Base-by-base conservation (phyloP, 2,113 vertebrate genomes). In the Platysternon megacephalum region DNA sequence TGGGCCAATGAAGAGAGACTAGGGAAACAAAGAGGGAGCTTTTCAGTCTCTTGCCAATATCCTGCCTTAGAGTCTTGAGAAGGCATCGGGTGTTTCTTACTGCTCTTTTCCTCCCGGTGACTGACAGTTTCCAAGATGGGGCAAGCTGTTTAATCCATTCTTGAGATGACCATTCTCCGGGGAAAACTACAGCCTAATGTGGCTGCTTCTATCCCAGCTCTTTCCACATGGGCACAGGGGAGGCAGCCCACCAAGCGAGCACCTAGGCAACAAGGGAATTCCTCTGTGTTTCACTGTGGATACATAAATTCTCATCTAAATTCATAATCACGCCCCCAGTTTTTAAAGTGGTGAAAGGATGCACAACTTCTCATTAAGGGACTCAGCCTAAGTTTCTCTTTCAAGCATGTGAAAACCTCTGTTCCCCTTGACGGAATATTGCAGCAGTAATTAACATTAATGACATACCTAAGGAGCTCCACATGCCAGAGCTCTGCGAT, bases 281-380 rank as follows among this genome's bases (percentile, higher is more conserved):
- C 84, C 58, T 93, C 39, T 46, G 0, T 72, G 48, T n/a, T 94
- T 89, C 87, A 88, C 86, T 61, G 55, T 79, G 65, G 35, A 92
- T 97, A 90, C 35, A 78, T 98, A 98, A 98, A 98, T 93, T 97
- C 98, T 98, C 97, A 98, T 99, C 98, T 98, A 98, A 99, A 99
- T 99, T 98, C 99, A 98, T 92, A 93, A 98, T 98, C 99, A 99
- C 85, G 93, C 96, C 97, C 98, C 91, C 93, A 78, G 88, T 97
- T 98, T 97, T 82, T 56, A n/a, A 55, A 90, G 94, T 46, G 55
- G 90, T 22, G 1, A 82, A 97, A 94, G 95, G 88, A 96, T 90
- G 79, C 82, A 93, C 85, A 86, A 84, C 85, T 94, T 88, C 98
- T 98, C 97, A 97, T 98, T 98, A 98, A 88, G 81, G 94, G 96